phyloP scores from a whole-genome alignment of 1,140 invertebrate genomes.

The Probaryconus sp. region DNA sequence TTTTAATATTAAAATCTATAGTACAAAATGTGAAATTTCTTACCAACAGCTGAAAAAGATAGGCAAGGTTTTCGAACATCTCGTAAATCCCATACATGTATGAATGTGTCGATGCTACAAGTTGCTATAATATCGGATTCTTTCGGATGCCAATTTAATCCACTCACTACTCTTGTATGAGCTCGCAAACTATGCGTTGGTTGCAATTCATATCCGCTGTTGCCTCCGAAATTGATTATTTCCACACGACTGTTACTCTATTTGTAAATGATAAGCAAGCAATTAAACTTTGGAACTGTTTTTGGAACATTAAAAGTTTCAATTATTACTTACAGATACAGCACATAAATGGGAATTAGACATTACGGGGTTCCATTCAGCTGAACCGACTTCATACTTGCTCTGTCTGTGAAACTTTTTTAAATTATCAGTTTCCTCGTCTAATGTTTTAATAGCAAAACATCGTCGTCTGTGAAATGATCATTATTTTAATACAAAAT shows the following conservation, averaged over 20 bases:
- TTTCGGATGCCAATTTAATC: slow-evolving; percentile 94
- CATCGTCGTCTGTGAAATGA: slow-evolving; percentile 83
- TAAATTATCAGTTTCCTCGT: slow-evolving; percentile 85
- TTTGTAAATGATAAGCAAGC: too few species aligned
- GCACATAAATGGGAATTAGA: slow-evolving; percentile 90
- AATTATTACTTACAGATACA: slow-evolving; percentile 91
- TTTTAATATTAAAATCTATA: slow-evolving; percentile 2
- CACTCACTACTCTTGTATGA: slow-evolving; percentile 93
- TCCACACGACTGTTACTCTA: slow-evolving; percentile 92
- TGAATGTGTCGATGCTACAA: slow-evolving; percentile 95
- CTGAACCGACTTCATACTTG: slow-evolving; percentile 95
- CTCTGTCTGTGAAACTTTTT: slow-evolving; percentile 91
- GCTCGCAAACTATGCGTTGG: slow-evolving; percentile 86
- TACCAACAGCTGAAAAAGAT: slow-evolving; percentile 89
- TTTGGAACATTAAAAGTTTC: too few species aligned
- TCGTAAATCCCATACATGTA: slow-evolving; percentile 94
- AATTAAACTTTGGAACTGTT: too few species aligned
- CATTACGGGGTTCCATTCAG: slow-evolving; percentile 93
- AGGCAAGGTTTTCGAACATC: slow-evolving; percentile 88
- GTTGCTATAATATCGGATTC: slow-evolving; percentile 94
- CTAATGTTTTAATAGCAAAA: slow-evolving; percentile 88
- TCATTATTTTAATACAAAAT: slow-evolving; percentile 5
- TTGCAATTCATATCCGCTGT: slow-evolving; percentile 80
- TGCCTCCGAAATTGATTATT: slow-evolving; percentile 86
- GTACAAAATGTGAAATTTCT: slow-evolving; percentile 61